Evolutionary conservation across 2,888 invertebrate genomes (phyloP).

Genomic region (Axea sp.): DNA sequence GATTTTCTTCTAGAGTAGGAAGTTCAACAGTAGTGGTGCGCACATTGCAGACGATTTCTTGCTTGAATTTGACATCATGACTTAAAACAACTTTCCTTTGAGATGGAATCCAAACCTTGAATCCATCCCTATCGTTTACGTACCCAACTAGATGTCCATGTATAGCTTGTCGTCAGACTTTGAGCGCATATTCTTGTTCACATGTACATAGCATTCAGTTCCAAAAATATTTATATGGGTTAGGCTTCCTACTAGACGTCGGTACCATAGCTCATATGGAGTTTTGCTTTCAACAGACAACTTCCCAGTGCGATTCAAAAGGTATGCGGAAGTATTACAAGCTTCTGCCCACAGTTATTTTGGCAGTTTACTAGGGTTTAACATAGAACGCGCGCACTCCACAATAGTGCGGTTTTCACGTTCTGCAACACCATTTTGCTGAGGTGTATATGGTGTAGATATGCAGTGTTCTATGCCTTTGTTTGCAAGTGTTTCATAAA

Average conservation of each 20-base stretch:
- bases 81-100: slow-evolving; percentile 21
- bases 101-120: slow-evolving; percentile 38
- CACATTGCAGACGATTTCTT: slow-evolving; percentile 18
- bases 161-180: slow-evolving; percentile 69
- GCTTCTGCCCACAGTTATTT: slow-evolving; percentile 64
- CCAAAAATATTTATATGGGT: slow-evolving; percentile 65
- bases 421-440: slow-evolving; percentile 41
- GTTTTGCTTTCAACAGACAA: slow-evolving; percentile 64
- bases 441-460: slow-evolving; percentile 28
- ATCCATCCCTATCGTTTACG: slow-evolving; percentile 42
- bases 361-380: slow-evolving; percentile 23
- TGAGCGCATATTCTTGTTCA: slow-evolving; percentile 63
- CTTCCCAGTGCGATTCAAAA: slow-evolving; percentile 66
- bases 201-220: slow-evolving; percentile 61
- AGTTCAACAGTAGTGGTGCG: background rate
- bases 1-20: background rate
- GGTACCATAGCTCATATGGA: slow-evolving; percentile 67
- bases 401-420: slow-evolving; percentile 37
- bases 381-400: slow-evolving; percentile 30
- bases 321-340: slow-evolving; percentile 61
- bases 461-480: slow-evolving; percentile 23
- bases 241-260: slow-evolving; percentile 60
- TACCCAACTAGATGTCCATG: slow-evolving; percentile 64
- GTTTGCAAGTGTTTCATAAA: slow-evolving; percentile 7
- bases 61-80: slow-evolving; percentile 46